A percentile compares a stretch with the other conserved stretches of the same genome.
These are phyloP conservation scores for Macrotrachela quadricornifera DNA, from an alignment of 1,140 invertebrate genomes.

Conservation along the genomic window DNA sequence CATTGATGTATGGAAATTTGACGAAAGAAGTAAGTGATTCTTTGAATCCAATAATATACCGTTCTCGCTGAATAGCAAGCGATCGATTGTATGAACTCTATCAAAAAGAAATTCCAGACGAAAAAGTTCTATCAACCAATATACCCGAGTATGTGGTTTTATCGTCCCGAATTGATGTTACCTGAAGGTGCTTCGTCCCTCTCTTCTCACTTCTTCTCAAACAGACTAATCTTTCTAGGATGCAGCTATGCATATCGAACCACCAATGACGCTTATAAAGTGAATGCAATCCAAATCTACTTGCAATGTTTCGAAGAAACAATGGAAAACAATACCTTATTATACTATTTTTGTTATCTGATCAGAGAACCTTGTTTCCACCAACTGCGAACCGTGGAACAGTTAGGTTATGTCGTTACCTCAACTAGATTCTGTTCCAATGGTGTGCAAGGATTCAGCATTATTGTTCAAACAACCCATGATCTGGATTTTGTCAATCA, in stretches of 20 bases:
- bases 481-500: constrained; percentile 59
- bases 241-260: constrained; percentile 42
- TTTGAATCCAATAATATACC: too few relatives aligned
- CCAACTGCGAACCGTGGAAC: constrained; percentile 66
- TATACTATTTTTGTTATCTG: constrained; percentile 68
- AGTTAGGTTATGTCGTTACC: constrained; percentile 80
- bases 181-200: too few relatives aligned
- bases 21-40: background rate
- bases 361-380: constrained; percentile 73
- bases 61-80: too few relatives aligned
- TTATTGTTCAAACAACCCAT: constrained; percentile 71
- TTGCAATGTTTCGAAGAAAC: constrained; percentile 64
- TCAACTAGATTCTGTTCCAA: constrained; percentile 53
- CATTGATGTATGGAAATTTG: constrained; percentile 4
- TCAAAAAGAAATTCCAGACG: too few relatives aligned
- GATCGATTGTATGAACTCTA: too few relatives aligned
- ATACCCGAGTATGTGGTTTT: too few relatives aligned
- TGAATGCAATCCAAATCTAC: constrained; percentile 62
- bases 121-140: too few relatives aligned
- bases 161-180: too few relatives aligned
- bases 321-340: constrained; percentile 51
- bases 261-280: constrained; percentile 54
- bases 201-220: too few relatives aligned
- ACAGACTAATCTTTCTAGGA: too few relatives aligned
- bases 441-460: constrained; percentile 58